Base-by-base conservation (phyloP, 2,113 vertebrate genomes). In the Elephantulus edwardii region DNA sequence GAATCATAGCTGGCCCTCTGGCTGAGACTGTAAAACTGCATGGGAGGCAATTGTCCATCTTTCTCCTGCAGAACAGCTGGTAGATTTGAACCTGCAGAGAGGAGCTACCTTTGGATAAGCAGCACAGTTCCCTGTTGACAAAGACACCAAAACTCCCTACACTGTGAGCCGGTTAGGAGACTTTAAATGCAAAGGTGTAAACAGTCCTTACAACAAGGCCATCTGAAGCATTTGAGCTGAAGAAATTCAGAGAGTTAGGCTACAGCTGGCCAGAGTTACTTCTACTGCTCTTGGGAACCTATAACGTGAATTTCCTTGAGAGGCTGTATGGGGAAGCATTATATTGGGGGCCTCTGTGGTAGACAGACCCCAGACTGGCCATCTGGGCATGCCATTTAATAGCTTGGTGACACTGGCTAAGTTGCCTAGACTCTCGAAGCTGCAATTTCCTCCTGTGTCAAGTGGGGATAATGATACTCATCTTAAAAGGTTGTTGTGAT, bases 401-500 rank as follows among this genome's bases (percentile, higher is more conserved):
- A 66, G 40, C 22, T 82, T 5, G 8, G 30, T 83, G 68, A 92
- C 22, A 24, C 6, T 60, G 76, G 16, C 72, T 87, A 56, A 54
- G 44, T 89, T 54, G 64, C 62, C 84, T 60, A 13, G 54, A 74
- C 71, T 74, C 38, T 14, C 2, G 35, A 78, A 62, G 42, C 78
- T 75, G 14, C 28, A 22, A 42, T 93, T 90, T 83, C 62, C 33
- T 93, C 58, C 64, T 46, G 10, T 94, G 76, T 92, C 66, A 94
- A 80, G 40, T 52, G 35, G 54, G 54, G 79, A 83, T 92, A 80
- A 88, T 54, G 71, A 90, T 48, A n/a, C 33, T 91, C 81, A 58
- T 93, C 54, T 89, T 83, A 93, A 89, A 93, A 88, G 78, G 79
- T 87, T 83, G 50, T 92, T 89, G 58, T 80, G 86, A 83, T 89